Evolutionary conservation across 2,888 invertebrate species (phyloP), one percentile per base, ranked within the genome.

Genomic region (Sycophila texana): DNA sequence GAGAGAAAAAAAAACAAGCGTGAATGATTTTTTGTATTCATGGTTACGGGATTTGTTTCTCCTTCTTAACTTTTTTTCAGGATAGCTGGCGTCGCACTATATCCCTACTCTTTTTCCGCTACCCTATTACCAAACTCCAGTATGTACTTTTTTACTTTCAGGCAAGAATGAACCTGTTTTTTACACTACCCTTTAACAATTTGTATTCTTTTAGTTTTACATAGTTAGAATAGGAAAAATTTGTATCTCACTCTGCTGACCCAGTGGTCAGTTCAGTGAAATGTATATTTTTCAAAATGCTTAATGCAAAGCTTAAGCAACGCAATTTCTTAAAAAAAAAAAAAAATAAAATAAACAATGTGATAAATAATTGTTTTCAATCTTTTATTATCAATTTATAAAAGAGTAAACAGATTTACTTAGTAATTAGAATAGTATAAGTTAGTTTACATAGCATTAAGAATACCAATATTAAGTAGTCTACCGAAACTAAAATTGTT

Each of bases 1-100:
- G 49, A 63, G 60, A 39, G 30, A 49, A 49, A 67, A 61, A 49
- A 68, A 57, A 4, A 49, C 26, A 68, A 57, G 39, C 7, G 3
- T 49, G 47, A n/a, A 70, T 51, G 60, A 12, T 63, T 66, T 58
- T 67, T 66, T 53, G 30, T 53, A 79, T 82, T 77, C 60, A 80
- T 77, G 63, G 63, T 73, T 82, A 75, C 51, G 74, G 75, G 74
- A 39, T 82, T 83, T 83, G 76, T 83, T 83, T 83, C 83, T 85
- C 81, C 83, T 81, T 16, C 76, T 76, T 86, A 84, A 82, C 83
- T 86, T 86, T 86, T 84, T 89, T 88, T 87, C 90, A 90, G 90
- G 90, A 86, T 88, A 90, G 88, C 89, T 88, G 89, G 89, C 90
- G 90, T 90, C 90, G 90, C 89, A 90, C 89, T 87, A 87, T 86